Evolutionary conservation across 2,888 invertebrate genomes (phyloP), one percentile per base, ranked within the genome.

Genomic region (Pheosia gnoma): DNA sequence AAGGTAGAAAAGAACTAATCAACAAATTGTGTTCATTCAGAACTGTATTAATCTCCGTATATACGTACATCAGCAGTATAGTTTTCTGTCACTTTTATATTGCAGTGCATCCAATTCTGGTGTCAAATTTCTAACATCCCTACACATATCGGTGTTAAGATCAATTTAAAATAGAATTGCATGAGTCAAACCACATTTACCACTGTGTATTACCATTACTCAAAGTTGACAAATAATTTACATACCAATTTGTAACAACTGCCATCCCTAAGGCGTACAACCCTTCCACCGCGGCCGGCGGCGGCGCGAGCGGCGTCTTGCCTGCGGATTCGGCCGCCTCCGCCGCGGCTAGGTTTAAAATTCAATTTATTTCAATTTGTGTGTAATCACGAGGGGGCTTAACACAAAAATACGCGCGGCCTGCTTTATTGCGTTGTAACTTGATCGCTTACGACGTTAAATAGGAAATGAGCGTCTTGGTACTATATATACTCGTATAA

Each of bases 311-410:
- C 74, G 79, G 73, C 67, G 75, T 87, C 84, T 84, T 81, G 80
- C 62, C 74, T 74, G 74, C 78, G 80, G 77, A 82, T 81, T 81
- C 83, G 81, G 81, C 82, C 76, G 70, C 9, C 36, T 3, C 36
- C 54, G 39, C 36, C 56, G 57, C 79, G 82, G 88, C 84, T 84
- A 83, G 91, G 87, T 91, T 92, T 91, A 88, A 92, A 91, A 93
- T 92, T 90, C 92, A 92, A 93, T 93, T 93, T 92, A 88, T 93
- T 87, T 89, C 93, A 93, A 93, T 93, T 93, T 93, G 88, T 83
- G 84, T 85, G 89, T 90, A 93, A 93, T 93, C 92, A 91, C 43
- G 85, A 80, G 80, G 82, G 84, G 84, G 89, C 84, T 81, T 85
- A 86, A 84, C 80, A 85, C 87, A 90, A 92, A 93, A 93, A 92